These are phyloP conservation scores for Erynnis tages DNA, from an alignment of 2,888 invertebrate species.

Conservation along the genomic window DNA sequence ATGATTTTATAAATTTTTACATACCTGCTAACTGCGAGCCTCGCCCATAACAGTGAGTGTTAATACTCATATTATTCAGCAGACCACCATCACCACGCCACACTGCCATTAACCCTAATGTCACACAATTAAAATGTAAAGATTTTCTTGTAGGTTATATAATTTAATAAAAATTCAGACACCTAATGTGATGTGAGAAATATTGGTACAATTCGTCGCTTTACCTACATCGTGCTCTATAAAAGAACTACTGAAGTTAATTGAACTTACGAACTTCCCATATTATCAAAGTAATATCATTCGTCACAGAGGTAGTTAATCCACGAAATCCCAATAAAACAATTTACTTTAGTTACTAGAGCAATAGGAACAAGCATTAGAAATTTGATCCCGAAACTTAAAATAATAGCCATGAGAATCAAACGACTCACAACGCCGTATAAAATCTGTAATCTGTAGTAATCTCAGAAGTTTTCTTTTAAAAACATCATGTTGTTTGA, in stretches of 20 bases:
- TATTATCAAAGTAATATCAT: background rate
- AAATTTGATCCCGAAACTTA: slow-evolving; percentile 7
- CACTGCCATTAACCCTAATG: slow-evolving; percentile 1
- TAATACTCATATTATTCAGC: too few species aligned
- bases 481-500: slow-evolving; percentile 3
- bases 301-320: background rate
- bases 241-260: background rate
- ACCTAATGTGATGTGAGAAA: background rate
- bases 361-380: background rate
- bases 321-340: background rate
- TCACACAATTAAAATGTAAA: slow-evolving; percentile 1
- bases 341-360: background rate
- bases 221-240: background rate
- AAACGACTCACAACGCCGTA: slow-evolving; percentile 3
- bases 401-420: slow-evolving; percentile 13
- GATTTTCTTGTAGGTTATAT: background rate
- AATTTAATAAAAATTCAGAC: background rate
- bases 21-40: background rate
- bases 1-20: background rate
- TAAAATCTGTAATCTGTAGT: slow-evolving; percentile 15
- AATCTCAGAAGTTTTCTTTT: slow-evolving; percentile 10
- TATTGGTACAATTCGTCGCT: too few species aligned
- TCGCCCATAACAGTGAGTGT: background rate
- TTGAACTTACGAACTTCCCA: slow-evolving; percentile 3
- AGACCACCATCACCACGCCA: background rate